Evolutionary conservation across 1,140 invertebrate genomes (phyloP).

Genomic region (Drosophila mauritiana): DNA sequence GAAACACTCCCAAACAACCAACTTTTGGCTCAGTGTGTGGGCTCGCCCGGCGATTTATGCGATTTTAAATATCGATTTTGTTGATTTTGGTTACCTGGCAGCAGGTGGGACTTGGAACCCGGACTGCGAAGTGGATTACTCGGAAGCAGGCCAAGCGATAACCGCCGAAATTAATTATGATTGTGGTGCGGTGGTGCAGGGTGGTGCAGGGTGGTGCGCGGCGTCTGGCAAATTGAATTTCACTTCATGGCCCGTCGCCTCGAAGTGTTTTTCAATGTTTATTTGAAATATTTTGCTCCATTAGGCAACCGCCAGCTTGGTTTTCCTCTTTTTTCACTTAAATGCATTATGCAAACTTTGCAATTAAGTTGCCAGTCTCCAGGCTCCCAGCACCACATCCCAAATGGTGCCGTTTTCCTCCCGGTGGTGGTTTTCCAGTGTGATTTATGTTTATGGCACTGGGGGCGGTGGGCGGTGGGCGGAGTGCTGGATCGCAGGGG

Average conservation of each 20-base stretch:
- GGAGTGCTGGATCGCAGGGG: slow-evolving; percentile 20
- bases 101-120: slow-evolving; percentile 46
- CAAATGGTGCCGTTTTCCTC: slow-evolving; percentile 21
- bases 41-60: slow-evolving; percentile 69
- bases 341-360: slow-evolving; percentile 79
- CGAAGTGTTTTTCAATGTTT: slow-evolving; percentile 82
- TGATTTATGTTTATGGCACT: slow-evolving; percentile 68
- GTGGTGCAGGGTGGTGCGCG: slow-evolving; percentile 17
- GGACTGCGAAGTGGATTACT: slow-evolving; percentile 49
- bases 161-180: slow-evolving; percentile 79
- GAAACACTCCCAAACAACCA: slow-evolving; percentile 13
- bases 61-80: slow-evolving; percentile 84
- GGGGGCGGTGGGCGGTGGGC: slow-evolving; percentile 55
- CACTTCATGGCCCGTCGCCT: slow-evolving; percentile 50
- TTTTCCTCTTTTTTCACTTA: slow-evolving; percentile 69
- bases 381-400: slow-evolving; percentile 2
- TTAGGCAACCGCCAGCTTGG: slow-evolving; percentile 61
- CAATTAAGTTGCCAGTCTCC: slow-evolving; percentile 74
- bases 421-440: slow-evolving; percentile 21
- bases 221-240: slow-evolving; percentile 68
- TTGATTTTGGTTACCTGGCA: slow-evolving; percentile 67
- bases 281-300: slow-evolving; percentile 79
- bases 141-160: slow-evolving; percentile 56
- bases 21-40: slow-evolving; percentile 34
- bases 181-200: slow-evolving; percentile 44